Percentiles rank a stretch among this genome's conserved stretches.
phyloP scores from a whole-genome alignment of 2,888 invertebrate species.

The Hypolimnas misippus region DNA sequence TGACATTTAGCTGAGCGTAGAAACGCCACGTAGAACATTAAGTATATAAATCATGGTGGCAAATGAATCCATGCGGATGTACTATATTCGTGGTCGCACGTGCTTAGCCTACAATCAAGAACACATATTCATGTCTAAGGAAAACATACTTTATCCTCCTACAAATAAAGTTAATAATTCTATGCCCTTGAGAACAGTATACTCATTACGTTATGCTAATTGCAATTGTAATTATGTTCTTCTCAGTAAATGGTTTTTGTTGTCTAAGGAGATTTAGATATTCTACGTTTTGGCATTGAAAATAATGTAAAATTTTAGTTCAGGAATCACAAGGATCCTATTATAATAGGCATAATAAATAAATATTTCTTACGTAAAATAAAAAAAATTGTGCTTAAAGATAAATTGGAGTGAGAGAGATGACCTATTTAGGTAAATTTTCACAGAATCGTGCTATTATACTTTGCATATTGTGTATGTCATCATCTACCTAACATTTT shows the following conservation, averaged over 20 bases:
- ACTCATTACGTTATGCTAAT: constrained; percentile 4
- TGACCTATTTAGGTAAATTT: too few species aligned
- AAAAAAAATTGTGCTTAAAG: too few species aligned
- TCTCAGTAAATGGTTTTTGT: constrained; percentile 5
- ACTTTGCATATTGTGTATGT: too few species aligned
- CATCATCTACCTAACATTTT: too few species aligned
- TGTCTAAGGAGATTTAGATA: neutral
- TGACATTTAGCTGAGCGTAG: constrained; percentile 11
- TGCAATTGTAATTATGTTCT: constrained; percentile 12
- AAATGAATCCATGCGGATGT: constrained; percentile 30
- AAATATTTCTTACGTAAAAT: too few species aligned
- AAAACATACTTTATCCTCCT: neutral
- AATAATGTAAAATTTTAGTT: too few species aligned
- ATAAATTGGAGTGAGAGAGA: too few species aligned
- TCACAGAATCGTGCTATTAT: too few species aligned
- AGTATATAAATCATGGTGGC: constrained; percentile 31
- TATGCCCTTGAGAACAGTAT: neutral
- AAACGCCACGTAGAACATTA: constrained; percentile 33
- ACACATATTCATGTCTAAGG: neutral
- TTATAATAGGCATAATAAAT: too few species aligned
- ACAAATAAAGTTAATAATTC: constrained; percentile 12
- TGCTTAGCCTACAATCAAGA: constrained; percentile 23
- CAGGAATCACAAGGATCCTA: too few species aligned
- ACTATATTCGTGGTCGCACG: constrained; percentile 21
- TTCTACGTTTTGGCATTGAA: too few species aligned